Percentiles rank a stretch among this genome's conserved stretches.
phyloP scores from a whole-genome alignment of 2,797 vertebrate species.

The Chromobotia macracanthus region DNA sequence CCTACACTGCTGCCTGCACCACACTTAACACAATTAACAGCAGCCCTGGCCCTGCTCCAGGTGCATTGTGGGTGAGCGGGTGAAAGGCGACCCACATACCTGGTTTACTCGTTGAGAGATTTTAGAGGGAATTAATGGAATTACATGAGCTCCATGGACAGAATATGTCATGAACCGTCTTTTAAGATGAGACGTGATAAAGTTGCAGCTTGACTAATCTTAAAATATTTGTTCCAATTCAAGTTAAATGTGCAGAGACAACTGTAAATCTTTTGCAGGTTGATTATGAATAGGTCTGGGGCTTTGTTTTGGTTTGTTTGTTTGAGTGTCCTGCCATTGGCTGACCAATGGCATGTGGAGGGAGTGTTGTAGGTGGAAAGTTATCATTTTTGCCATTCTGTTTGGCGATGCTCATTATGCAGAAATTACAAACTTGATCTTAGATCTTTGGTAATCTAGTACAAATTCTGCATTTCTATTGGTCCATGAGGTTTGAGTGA shows the following conservation, averaged over 20 bases:
- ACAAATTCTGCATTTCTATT: background rate
- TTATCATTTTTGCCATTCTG: background rate
- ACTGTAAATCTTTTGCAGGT: background rate
- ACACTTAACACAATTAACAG: slow-evolving; percentile 80
- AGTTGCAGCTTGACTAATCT: background rate
- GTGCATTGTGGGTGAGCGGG: slow-evolving; percentile 67
- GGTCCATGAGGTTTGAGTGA: slow-evolving; percentile 22
- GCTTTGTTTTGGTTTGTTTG: background rate
- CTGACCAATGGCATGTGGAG: too few relatives aligned
- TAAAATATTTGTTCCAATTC: background rate
- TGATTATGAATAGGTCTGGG: background rate
- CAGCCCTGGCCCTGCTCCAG: slow-evolving; percentile 79
- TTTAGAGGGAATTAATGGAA: slow-evolving; percentile 60
- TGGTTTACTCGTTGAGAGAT: slow-evolving; percentile 58
- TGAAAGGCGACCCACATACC: slow-evolving; percentile 61
- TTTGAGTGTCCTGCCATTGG: too few relatives aligned
- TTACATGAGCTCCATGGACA: too few relatives aligned
- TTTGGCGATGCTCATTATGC: background rate
- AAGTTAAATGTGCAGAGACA: too few relatives aligned
- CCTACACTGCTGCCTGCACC: slow-evolving; percentile 75
- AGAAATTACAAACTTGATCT: background rate
- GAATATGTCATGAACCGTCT: background rate
- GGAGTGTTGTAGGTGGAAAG: too few relatives aligned
- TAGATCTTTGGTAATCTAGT: background rate
- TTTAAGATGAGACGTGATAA: background rate